Percentiles rank a stretch among this genome's conserved stretches.
phyloP scores from a whole-genome alignment of 2,888 invertebrate species.

The Lasioglossum oenotherae region DNA sequence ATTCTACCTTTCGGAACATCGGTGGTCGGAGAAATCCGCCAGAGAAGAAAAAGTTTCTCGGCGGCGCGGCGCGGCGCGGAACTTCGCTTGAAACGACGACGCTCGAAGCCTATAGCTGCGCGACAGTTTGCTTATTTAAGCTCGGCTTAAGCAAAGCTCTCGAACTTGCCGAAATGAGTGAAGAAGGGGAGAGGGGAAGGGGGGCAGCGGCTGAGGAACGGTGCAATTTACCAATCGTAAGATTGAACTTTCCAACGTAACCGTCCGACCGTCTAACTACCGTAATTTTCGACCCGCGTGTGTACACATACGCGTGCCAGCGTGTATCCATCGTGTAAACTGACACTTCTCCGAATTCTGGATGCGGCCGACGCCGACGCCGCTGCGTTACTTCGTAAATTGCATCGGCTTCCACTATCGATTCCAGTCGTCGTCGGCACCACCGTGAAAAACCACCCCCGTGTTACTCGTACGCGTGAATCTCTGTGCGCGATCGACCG shows the following conservation, averaged over 20 bases:
- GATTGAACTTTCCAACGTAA: slow-evolving; percentile 60
- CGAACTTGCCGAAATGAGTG: slow-evolving; percentile 52
- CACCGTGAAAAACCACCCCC: background rate
- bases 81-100: slow-evolving; percentile 52
- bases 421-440: background rate
- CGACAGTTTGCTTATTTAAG: slow-evolving; percentile 76
- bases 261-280: slow-evolving; percentile 19
- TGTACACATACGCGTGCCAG: background rate
- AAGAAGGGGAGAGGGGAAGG: slow-evolving; percentile 17
- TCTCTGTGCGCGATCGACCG: background rate
- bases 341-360: slow-evolving; percentile 39
- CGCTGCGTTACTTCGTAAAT: slow-evolving; percentile 17
- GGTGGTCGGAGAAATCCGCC: slow-evolving; percentile 46
- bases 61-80: slow-evolving; percentile 41
- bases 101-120: slow-evolving; percentile 54
- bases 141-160: slow-evolving; percentile 73
- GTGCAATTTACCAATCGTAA: slow-evolving; percentile 60
- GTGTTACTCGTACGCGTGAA: background rate
- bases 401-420: slow-evolving; percentile 11
- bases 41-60: slow-evolving; percentile 63
- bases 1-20: slow-evolving; percentile 1
- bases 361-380: background rate
- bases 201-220: slow-evolving; percentile 24
- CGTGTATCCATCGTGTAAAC: slow-evolving; percentile 32
- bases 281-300: slow-evolving; percentile 21